phyloP scores from a whole-genome alignment of 2,797 vertebrate genomes.

The Adrianichthys oophorus region DNA sequence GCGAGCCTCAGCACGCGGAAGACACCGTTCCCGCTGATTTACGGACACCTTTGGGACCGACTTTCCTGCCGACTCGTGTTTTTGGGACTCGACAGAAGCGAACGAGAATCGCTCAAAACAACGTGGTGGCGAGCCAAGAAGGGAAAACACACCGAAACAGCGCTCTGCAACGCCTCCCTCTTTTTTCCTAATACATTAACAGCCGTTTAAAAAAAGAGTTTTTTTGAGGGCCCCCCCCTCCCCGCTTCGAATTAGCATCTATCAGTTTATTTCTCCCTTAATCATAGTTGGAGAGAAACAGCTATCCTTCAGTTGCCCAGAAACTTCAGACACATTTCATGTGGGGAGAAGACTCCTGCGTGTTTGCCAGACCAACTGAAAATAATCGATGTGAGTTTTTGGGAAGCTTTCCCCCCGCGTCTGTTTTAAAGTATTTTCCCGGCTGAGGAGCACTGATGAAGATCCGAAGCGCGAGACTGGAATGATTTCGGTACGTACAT shows the following conservation, averaged over 20 bases:
- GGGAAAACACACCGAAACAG: conserved; percentile 70
- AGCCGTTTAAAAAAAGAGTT: conserved; percentile 61
- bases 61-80: conserved; percentile 49
- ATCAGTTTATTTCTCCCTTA: background rate
- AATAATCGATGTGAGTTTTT: conserved; percentile 53
- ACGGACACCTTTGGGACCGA: conserved; percentile 20
- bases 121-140: conserved; percentile 80
- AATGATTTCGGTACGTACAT: conserved; percentile 79
- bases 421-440: conserved; percentile 62
- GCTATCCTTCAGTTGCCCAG: conserved; percentile 39
- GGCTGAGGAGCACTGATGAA: conserved; percentile 67
- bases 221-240: conserved; percentile 7
- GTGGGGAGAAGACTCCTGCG: conserved; percentile 26
- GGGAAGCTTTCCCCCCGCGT: conserved; percentile 55
- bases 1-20: conserved; percentile 16
- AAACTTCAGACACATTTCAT: conserved; percentile 69
- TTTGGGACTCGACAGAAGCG: conserved; percentile 83
- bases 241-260: conserved; percentile 15
- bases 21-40: conserved; percentile 5
- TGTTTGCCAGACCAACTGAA: conserved; percentile 37
- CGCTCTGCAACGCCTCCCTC: conserved; percentile 52
- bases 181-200: conserved; percentile 47
- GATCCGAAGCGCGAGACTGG: conserved; percentile 45
- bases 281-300: conserved; percentile 13
- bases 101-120: conserved; percentile 82